These are phyloP conservation scores for Scrobipalpa costella DNA, from an alignment of 2,888 invertebrate genomes.

Conservation along the genomic window DNA sequence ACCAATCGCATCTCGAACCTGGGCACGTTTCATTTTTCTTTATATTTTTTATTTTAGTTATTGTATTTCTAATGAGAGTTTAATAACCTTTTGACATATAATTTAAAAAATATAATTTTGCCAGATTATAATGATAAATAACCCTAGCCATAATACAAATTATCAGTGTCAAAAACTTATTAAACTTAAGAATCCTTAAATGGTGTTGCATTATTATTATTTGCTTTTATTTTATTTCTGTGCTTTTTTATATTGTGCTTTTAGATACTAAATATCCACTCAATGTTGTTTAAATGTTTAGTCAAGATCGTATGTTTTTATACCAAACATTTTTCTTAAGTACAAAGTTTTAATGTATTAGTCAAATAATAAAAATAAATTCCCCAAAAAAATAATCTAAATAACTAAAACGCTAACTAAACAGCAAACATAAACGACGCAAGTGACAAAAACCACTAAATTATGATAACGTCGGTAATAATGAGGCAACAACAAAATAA, in stretches of 20 bases:
- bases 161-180: conserved; percentile 37
- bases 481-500: conserved; percentile 53
- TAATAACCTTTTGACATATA: conserved; percentile 44
- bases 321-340: background rate
- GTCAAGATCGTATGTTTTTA: background rate
- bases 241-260: conserved; percentile 56
- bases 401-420: background rate
- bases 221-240: conserved; percentile 47
- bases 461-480: conserved; percentile 17
- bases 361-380: background rate
- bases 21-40: conserved; percentile 90
- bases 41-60: conserved; percentile 73
- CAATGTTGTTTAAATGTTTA: conserved; percentile 41
- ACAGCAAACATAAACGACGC: background rate
- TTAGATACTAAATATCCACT: conserved; percentile 35
- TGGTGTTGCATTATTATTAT: conserved; percentile 41
- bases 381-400: background rate
- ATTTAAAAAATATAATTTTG: too few relatives aligned
- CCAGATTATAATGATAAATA: too few relatives aligned
- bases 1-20: conserved; percentile 92
- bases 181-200: conserved; percentile 35
- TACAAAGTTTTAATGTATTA: too few relatives aligned
- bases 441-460: conserved; percentile 6
- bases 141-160: background rate
- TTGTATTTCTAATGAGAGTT: conserved; percentile 41